These are phyloP conservation scores for Drosophila novamexicana DNA, from an alignment of 1,140 invertebrate genomes.

Conservation along the genomic window DNA sequence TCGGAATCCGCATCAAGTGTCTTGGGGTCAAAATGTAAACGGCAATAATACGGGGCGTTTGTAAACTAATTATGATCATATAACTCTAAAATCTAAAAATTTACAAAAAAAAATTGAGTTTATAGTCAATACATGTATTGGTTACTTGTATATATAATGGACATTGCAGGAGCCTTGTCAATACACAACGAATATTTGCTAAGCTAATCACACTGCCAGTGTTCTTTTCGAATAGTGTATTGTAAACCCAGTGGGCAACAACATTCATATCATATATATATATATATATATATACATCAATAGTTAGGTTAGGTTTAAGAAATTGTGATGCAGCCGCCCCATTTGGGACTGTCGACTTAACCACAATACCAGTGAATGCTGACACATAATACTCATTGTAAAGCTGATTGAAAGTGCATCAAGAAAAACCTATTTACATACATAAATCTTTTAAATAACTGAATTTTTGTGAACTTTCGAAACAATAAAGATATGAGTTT, in stretches of 20 bases:
- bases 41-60: slow-evolving; percentile 75
- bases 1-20: slow-evolving; percentile 84
- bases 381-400: slow-evolving; percentile 74
- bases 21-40: slow-evolving; percentile 76
- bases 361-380: slow-evolving; percentile 79
- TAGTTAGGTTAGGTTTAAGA: slow-evolving; percentile 70
- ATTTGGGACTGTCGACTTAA: slow-evolving; percentile 23
- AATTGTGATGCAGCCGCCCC: slow-evolving; percentile 56
- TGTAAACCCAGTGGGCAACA: slow-evolving; percentile 41
- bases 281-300: slow-evolving; percentile 59
- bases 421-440: slow-evolving; percentile 58
- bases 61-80: slow-evolving; percentile 39
- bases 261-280: slow-evolving; percentile 58
- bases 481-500: slow-evolving; percentile 43
- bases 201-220: slow-evolving; percentile 84
- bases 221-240: slow-evolving; percentile 51
- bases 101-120: slow-evolving; percentile 39
- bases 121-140: slow-evolving; percentile 62
- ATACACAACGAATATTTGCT: slow-evolving; percentile 78
- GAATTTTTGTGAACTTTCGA: slow-evolving; percentile 46
- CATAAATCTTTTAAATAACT: slow-evolving; percentile 46
- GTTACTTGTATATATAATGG: slow-evolving; percentile 54
- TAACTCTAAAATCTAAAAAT: slow-evolving; percentile 23
- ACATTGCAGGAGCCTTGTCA: slow-evolving; percentile 57
- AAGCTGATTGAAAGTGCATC: slow-evolving; percentile 59